Evolutionary conservation across 2,113 vertebrate species (phyloP).

Genomic region (Erythrolamprus reginae): DNA sequence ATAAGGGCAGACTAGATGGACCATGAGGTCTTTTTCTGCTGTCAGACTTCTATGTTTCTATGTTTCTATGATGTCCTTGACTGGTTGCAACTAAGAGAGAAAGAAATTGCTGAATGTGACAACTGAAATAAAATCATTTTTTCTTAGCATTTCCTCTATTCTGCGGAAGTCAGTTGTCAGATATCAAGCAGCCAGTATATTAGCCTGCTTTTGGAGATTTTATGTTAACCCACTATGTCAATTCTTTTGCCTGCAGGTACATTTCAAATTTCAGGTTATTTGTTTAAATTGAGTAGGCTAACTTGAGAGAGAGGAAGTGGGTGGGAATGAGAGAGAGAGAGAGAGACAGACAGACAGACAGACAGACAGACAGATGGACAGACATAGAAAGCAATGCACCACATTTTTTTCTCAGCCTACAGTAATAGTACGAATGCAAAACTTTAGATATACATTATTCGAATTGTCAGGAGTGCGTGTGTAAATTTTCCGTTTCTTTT

Average conservation of each 20-base stretch:
- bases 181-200: neutral
- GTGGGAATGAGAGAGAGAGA: no score
- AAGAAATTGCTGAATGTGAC: neutral
- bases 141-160: neutral
- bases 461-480: no score
- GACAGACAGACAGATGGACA: no score
- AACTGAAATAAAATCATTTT: neutral
- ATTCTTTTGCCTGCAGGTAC: neutral
- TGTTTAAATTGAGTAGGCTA: neutral
- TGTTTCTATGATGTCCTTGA: neutral
- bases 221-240: neutral
- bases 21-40: no score
- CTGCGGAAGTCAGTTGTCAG: neutral
- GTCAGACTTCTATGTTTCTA: no score
- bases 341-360: neutral
- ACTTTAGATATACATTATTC: no score
- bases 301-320: neutral
- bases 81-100: neutral
- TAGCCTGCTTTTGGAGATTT: neutral
- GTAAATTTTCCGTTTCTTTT: no score
- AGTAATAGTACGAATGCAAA: no score
- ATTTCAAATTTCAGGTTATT: neutral
- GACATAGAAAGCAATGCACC: no score
- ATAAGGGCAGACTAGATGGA: no score
- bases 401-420: no score